Base-by-base conservation (phyloP, 1,140 invertebrate genomes). In the Platyura marginata region DNA sequence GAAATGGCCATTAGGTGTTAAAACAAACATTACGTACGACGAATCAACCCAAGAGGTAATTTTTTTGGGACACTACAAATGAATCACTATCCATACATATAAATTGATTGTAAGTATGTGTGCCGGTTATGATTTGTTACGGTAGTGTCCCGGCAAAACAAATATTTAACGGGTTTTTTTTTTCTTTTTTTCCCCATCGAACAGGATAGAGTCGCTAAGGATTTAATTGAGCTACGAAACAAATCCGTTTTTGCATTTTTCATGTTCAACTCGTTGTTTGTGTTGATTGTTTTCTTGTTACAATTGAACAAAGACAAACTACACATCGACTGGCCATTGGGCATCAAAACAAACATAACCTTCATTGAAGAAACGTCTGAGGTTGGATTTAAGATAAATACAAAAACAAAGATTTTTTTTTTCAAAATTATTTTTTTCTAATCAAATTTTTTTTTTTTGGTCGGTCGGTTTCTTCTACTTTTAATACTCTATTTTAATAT, bases 261-360 rank as follows among this genome's bases (percentile, higher is more conserved):
- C 71, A 96, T 98, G 89, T 83, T 95, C 71, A 98, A 98, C 76
- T 87, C 92, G 65, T 79, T 98, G 56, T 98, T 97, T 75, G 89
- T 97, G 61, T 79, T 98, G 67, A 88, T 96, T 66, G 90, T 97
- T 57, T 91, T 97, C 70, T 81, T 96, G 66, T 81, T 97, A 55
- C 93, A 97, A 80, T 75, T 94, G 66, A 92, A 94, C 72, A 95
- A 94, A 78, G 87, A 94, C 70, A 81, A 86, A 67, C 74, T 93
- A 55, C 88, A 93, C 70, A 78, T 94, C 66, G 72, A 90, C 65
- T 94, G 88, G 90, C 89, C 85, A 54, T 75, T 89, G 55, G 89
- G 85, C 62, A 83, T 84, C 62, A 91, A 87, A 70, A 89, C 84
- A 59, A 93, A 93, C 70, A 88, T 92, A 65, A 92, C 88, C 47